Percentiles rank a stretch among this genome's conserved stretches.
Conservation (phyloP, 2,797 vertebrate species). For the Petrocephalus schoutedeni region DNA sequence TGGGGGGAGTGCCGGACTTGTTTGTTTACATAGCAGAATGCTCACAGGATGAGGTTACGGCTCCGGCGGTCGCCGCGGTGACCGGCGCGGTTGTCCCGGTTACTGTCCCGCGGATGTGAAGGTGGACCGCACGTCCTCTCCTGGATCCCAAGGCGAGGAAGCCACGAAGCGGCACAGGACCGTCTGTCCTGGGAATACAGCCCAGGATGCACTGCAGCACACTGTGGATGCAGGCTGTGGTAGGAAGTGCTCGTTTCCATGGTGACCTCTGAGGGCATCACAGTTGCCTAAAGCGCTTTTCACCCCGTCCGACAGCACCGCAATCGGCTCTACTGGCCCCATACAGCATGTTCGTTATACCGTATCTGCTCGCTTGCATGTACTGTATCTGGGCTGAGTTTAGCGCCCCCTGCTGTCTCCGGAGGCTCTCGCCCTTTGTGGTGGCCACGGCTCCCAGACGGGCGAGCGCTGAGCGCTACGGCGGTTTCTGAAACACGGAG, state of each 20-base stretch:
- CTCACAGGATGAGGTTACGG: not conserved
- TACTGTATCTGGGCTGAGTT: not conserved
- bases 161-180: not conserved
- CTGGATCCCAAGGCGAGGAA: not conserved
- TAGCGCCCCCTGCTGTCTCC: not conserved
- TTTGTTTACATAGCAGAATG: not conserved
- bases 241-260: conserved; percentile 5
- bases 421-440: not conserved
- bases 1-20: not conserved
- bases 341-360: not conserved
- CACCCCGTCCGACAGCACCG: not conserved
- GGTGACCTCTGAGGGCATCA: conserved; percentile 3
- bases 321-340: not conserved
- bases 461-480: not conserved
- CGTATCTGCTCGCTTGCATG: not conserved
- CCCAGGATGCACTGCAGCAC: not conserved
- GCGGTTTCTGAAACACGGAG: not conserved
- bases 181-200: not conserved
- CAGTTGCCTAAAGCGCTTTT: not conserved
- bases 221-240: no score
- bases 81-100: not conserved
- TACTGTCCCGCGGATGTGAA: not conserved
- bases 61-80: not conserved
- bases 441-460: not conserved
- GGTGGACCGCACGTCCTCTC: not conserved